These are phyloP conservation scores for Flabesymbios commensalis DNA, from an alignment of 2,888 invertebrate genomes.

Conservation along the genomic window DNA sequence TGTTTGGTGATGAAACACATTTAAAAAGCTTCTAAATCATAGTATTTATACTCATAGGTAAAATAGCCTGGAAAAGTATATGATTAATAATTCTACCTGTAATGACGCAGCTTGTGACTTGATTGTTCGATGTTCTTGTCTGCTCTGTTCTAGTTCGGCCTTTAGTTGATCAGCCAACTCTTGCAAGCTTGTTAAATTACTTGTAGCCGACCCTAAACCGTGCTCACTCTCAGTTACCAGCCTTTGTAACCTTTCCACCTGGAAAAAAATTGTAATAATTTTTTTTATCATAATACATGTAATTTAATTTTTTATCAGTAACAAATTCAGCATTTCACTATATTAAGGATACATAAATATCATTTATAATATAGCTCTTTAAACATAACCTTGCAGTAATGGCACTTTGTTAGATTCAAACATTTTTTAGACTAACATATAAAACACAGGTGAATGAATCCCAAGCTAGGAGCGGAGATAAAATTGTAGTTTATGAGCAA, in stretches of 20 bases:
- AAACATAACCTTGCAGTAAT: no score
- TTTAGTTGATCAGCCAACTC: slow-evolving; percentile 45
- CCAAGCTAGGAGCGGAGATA: no score
- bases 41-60: not conserved
- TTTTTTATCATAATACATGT: not conserved
- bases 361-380: no score
- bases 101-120: slow-evolving; percentile 40
- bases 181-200: slow-evolving; percentile 47
- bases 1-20: not conserved
- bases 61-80: not conserved
- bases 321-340: no score
- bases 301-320: no score
- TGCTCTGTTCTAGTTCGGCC: slow-evolving; percentile 49
- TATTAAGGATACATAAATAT: no score
- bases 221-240: slow-evolving; percentile 49
- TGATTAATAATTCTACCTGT: slow-evolving; percentile 39
- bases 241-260: slow-evolving; percentile 49
- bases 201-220: slow-evolving; percentile 52
- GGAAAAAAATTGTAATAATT: not conserved
- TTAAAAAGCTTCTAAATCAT: not conserved
- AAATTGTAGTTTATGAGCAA: no score
- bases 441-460: no score
- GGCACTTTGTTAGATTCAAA: no score
- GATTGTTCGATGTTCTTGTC: slow-evolving; percentile 43
- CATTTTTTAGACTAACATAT: no score